phyloP scores from a whole-genome alignment of 1,140 invertebrate species.

The Orchestia grillus region DNA sequence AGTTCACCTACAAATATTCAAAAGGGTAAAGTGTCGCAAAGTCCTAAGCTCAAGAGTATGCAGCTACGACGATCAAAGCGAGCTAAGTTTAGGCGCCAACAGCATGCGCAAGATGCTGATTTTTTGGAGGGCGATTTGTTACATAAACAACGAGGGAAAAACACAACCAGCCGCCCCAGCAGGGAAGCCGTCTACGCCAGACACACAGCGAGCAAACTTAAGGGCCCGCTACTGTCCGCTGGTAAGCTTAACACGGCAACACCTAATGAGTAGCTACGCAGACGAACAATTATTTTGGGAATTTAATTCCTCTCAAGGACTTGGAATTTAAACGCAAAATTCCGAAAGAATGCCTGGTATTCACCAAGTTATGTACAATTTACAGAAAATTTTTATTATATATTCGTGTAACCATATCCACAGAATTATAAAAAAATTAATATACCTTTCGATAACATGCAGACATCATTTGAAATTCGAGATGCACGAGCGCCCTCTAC shows the following conservation, averaged over 20 bases:
- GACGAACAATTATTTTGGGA: background rate
- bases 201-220: background rate
- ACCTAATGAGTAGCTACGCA: background rate
- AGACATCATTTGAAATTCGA: background rate
- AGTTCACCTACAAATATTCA: background rate
- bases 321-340: too few species aligned
- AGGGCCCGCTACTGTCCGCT: background rate
- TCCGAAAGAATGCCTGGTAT: too few species aligned
- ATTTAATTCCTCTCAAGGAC: background rate
- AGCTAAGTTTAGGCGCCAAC: background rate
- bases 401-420: too few species aligned
- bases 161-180: background rate
- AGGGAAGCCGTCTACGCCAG: background rate
- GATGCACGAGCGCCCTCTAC: background rate
- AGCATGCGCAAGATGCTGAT: background rate
- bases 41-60: background rate
- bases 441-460: background rate
- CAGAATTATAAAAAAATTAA: too few species aligned
- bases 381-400: too few species aligned
- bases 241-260: background rate
- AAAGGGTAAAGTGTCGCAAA: background rate
- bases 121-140: background rate
- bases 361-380: too few species aligned
- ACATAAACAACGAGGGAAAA: slow-evolving; percentile 19
- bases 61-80: background rate